Conservation (phyloP, 2,113 vertebrate species). For the Cynoglossus semilaevis region DNA sequence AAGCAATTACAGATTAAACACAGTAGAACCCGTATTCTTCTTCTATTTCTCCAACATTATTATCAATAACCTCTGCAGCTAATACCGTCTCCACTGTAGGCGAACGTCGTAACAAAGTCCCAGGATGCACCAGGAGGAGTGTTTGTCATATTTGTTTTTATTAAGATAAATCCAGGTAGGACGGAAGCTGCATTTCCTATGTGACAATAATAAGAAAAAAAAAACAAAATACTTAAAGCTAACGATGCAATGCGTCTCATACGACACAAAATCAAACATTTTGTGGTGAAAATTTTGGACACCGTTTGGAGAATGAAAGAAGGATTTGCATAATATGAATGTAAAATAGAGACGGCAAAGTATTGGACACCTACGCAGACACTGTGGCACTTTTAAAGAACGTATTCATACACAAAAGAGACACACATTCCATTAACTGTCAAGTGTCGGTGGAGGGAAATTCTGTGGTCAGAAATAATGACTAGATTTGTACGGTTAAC, state of each 20-base stretch:
- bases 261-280: background rate
- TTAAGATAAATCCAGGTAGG: constrained; percentile 54
- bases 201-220: constrained; percentile 35
- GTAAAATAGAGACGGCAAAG: background rate
- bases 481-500: constrained; percentile 40
- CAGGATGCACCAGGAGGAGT: background rate
- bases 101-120: background rate
- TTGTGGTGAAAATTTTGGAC: constrained; percentile 14
- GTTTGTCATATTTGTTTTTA: constrained; percentile 56
- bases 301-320: constrained; percentile 9
- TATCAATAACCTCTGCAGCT: background rate
- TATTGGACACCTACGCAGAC: constrained; percentile 19
- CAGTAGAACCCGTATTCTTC: background rate
- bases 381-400: background rate
- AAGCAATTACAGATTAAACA: background rate
- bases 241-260: too few species aligned
- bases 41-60: background rate
- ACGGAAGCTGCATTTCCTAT: constrained; percentile 25
- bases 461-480: constrained; percentile 42
- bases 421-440: constrained; percentile 26
- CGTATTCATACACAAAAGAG: constrained; percentile 3
- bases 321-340: background rate
- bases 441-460: constrained; percentile 28
- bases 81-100: background rate
- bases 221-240: constrained; percentile 35